Evolutionary conservation across 2,888 invertebrate genomes (phyloP).

Genomic region (Baronia brevicornis): DNA sequence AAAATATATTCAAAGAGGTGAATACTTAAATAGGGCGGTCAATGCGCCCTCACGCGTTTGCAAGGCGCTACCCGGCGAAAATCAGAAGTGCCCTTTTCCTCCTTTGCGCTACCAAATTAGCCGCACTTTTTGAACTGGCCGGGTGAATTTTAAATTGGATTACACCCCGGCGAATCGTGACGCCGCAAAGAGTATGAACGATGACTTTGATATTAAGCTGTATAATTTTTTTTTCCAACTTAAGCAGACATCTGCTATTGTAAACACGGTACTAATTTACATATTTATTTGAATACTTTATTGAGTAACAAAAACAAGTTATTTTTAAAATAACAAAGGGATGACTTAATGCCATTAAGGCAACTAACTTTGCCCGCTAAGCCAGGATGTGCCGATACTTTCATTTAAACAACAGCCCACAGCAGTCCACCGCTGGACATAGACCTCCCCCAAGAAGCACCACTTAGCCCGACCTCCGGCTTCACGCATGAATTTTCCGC

Average conservation of each 20-base stretch:
- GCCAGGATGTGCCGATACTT: too few relatives aligned
- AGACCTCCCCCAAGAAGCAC: too few relatives aligned
- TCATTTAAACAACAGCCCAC: too few relatives aligned
- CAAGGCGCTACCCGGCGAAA: conserved; percentile 41
- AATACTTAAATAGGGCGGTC: conserved; percentile 54
- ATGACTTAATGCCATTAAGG: too few relatives aligned
- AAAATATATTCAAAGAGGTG: conserved; percentile 44
- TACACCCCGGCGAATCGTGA: conserved; percentile 66
- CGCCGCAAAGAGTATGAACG: conserved; percentile 67
- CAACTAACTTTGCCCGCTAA: too few relatives aligned
- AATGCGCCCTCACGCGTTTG: conserved; percentile 60
- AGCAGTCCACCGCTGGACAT: too few relatives aligned
- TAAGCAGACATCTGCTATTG: conserved; percentile 24
- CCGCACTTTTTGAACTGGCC: conserved; percentile 50
- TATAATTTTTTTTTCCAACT: conserved; percentile 23
- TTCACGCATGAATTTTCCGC: too few relatives aligned
- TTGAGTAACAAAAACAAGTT: too few relatives aligned
- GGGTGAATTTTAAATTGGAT: conserved; percentile 68
- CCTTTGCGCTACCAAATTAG: conserved; percentile 37
- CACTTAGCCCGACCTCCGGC: too few relatives aligned
- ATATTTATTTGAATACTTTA: conserved; percentile 6
- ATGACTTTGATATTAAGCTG: conserved; percentile 44
- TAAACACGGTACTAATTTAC: conserved; percentile 25
- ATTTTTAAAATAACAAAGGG: too few relatives aligned
- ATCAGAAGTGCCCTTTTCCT: conserved; percentile 37